Conservation (phyloP, 2,113 vertebrate species). For the Mesembrinibis cayennensis region DNA sequence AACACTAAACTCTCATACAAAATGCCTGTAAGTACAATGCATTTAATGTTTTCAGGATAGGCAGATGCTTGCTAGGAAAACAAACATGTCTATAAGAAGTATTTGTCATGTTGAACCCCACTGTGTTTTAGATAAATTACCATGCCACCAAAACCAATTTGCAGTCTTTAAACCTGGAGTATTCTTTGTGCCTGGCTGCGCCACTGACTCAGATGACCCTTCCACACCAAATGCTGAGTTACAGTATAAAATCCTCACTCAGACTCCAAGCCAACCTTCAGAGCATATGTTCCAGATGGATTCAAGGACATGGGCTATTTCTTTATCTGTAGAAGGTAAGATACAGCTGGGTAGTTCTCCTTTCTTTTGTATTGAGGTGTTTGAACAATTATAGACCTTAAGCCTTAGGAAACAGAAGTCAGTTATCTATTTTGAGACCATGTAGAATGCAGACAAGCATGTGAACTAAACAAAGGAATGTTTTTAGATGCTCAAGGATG, state of each 20-base stretch:
- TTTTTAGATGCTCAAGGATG: background rate
- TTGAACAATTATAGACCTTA: background rate
- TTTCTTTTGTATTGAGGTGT: background rate
- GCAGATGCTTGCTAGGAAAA: background rate
- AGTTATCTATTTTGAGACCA: background rate
- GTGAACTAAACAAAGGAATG: background rate
- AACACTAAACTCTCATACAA: background rate
- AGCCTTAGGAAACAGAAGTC: background rate
- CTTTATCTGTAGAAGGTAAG: constrained; percentile 80
- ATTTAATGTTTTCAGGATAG: background rate
- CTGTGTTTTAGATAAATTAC: background rate
- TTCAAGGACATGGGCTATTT: constrained; percentile 71
- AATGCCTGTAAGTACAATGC: background rate
- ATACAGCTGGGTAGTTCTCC: background rate
- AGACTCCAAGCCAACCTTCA: constrained; percentile 75
- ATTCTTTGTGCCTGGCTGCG: constrained; percentile 79
- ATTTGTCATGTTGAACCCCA: background rate
- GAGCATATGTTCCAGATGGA: constrained; percentile 78
- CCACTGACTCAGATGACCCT: constrained; percentile 73
- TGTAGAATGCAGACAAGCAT: background rate
- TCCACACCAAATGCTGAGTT: constrained; percentile 80
- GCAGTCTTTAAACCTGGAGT: constrained; percentile 38
- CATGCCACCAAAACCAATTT: background rate
- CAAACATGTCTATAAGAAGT: background rate
- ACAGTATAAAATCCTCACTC: constrained; percentile 76